phyloP scores from a whole-genome alignment of 23 tunicate species.

The Aplidium turbinatum region DNA sequence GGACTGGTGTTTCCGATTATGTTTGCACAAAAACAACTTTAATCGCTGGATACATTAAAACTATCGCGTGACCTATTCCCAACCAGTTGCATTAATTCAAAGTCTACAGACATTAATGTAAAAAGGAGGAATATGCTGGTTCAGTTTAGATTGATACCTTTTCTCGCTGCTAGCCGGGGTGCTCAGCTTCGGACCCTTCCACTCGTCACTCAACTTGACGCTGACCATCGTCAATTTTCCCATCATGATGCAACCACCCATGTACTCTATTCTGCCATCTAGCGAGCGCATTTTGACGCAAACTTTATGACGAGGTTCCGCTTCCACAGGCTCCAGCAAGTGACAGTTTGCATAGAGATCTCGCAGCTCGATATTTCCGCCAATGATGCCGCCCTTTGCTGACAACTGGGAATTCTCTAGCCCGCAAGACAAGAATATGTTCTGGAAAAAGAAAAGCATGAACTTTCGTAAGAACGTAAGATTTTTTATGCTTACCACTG shows the following conservation, averaged over 20 bases:
- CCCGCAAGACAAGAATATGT: constrained; percentile 67
- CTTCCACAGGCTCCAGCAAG: constrained; percentile 50
- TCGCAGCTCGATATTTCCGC: constrained; percentile 78
- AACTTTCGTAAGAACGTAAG: too few relatives aligned
- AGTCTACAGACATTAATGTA: too few relatives aligned
- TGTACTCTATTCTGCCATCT: constrained; percentile 86
- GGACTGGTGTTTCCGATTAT: too few relatives aligned
- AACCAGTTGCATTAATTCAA: too few relatives aligned
- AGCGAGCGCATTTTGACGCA: constrained; percentile 48
- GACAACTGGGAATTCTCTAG: constrained; percentile 59
- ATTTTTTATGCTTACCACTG: too few relatives aligned
- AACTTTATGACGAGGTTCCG: constrained; percentile 70
- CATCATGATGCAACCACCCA: constrained; percentile 94
- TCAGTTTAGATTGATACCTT: too few relatives aligned
- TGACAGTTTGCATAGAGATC: constrained; percentile 73
- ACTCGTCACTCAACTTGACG: constrained; percentile 73
- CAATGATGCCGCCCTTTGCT: constrained; percentile 83
- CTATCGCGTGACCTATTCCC: too few relatives aligned
- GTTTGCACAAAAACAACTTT: too few relatives aligned
- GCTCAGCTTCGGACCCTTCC: constrained; percentile 69
- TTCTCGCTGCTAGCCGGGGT: constrained; percentile 35
- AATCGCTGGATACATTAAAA: too few relatives aligned
- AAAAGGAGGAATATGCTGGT: too few relatives aligned
- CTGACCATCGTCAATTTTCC: constrained; percentile 70
- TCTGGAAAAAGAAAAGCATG: constrained; percentile 32